Conservation (phyloP, 2,797 vertebrate genomes). For the Liasis olivaceus region DNA sequence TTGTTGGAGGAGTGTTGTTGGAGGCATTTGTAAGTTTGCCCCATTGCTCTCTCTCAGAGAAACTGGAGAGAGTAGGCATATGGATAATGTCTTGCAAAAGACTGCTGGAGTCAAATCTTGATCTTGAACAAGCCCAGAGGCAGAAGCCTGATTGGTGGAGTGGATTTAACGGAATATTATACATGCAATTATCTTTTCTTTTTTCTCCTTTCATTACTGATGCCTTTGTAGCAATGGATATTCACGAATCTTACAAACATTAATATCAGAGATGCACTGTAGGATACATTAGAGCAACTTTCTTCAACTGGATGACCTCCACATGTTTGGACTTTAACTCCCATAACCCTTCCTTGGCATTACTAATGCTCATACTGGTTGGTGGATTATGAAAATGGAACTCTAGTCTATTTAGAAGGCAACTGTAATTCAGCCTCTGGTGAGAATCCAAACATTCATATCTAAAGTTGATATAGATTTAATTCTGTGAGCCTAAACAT, state of each 20-base stretch:
- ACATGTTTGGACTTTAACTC: background rate
- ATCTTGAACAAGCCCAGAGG: background rate
- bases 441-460: background rate
- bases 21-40: slow-evolving; percentile 47
- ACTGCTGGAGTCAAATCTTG: background rate
- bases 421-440: background rate
- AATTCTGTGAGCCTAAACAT: background rate
- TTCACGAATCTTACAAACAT: background rate
- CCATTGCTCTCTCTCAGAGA: slow-evolving; percentile 17
- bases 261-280: background rate
- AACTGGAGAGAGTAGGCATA: background rate
- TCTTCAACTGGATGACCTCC: background rate
- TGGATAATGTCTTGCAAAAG: background rate
- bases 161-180: background rate
- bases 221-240: background rate
- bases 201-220: background rate
- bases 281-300: background rate
- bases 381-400: background rate
- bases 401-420: background rate
- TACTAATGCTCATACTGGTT: background rate
- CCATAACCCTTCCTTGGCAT: background rate
- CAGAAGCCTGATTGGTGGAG: background rate
- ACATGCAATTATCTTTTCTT: background rate
- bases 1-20: slow-evolving; percentile 11
- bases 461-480: background rate